Conservation (phyloP, 2,888 invertebrate genomes). For the Thelaira solivaga region DNA sequence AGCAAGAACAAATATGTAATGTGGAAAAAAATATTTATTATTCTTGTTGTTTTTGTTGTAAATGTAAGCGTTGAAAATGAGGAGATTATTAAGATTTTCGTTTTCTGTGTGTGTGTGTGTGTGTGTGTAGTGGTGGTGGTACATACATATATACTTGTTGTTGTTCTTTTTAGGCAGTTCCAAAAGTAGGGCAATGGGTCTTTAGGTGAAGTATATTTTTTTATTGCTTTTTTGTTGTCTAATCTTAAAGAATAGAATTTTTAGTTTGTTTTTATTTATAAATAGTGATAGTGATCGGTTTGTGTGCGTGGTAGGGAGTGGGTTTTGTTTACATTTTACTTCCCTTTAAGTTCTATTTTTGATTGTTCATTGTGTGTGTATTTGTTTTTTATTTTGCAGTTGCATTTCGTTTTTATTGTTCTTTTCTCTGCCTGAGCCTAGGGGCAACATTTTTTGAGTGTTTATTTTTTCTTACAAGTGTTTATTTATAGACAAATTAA, state of each 20-base stretch:
- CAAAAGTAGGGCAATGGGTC: conserved; percentile 72
- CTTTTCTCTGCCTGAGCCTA: conserved; percentile 27
- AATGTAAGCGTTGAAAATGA: conserved; percentile 54
- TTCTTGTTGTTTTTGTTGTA: not conserved
- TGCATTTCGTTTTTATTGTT: conserved; percentile 20
- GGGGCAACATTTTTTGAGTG: conserved; percentile 48
- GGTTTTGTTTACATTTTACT: conserved; percentile 8
- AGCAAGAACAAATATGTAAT: not conserved
- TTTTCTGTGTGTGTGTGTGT: conserved; percentile 20
- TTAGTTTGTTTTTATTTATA: not conserved
- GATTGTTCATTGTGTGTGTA: conserved; percentile 3
- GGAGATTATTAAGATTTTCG: conserved; percentile 54
- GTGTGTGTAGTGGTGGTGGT: no score
- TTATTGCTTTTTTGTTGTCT: conserved; percentile 29
- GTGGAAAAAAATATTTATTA: not conserved
- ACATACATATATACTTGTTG: no score
- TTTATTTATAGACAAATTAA: conserved; percentile 25
- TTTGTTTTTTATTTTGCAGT: conserved; percentile 36
- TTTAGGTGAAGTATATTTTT: conserved; percentile 67
- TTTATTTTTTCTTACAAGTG: conserved; percentile 47
- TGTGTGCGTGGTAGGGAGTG: not conserved
- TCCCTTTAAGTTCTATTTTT: conserved; percentile 36
- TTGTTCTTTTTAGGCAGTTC: conserved; percentile 50
- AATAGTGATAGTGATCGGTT: not conserved
- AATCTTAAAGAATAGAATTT: conserved; percentile 44